A percentile compares a stretch with the other conserved stretches of the same genome.
Conservation (phyloP, 2,797 vertebrate species). For the Fundulus diaphanus region DNA sequence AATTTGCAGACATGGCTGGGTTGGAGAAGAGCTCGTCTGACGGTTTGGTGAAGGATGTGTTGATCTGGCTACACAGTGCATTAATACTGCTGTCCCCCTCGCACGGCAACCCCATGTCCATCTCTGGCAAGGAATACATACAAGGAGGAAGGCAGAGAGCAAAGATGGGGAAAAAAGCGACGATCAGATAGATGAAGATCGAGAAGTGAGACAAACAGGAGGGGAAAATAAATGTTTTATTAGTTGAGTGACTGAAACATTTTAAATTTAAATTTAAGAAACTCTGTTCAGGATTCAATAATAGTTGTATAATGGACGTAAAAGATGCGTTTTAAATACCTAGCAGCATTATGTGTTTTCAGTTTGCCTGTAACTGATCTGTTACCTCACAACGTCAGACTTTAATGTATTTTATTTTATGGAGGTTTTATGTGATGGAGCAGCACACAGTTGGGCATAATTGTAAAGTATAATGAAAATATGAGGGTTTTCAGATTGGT, state of each 20-base stretch:
- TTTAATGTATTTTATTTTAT: no score
- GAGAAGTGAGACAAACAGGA: not conserved
- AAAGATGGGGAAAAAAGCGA: not conserved
- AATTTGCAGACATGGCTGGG: constrained; percentile 62
- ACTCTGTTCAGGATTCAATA: constrained; percentile 26
- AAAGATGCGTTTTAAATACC: constrained; percentile 2
- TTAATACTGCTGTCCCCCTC: constrained; percentile 85
- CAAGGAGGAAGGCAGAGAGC: constrained; percentile 7
- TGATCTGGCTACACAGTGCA: constrained; percentile 89
- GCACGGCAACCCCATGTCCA: constrained; percentile 75
- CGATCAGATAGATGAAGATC: constrained; percentile 2
- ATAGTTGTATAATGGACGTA: constrained; percentile 2
- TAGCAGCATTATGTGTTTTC: not conserved
- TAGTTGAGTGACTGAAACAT: constrained; percentile 26
- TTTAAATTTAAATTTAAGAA: constrained; percentile 30
- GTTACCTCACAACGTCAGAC: no score
- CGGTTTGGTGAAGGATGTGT: constrained; percentile 84
- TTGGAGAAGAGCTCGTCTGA: constrained; percentile 81
- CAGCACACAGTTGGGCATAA: no score
- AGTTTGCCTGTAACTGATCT: not conserved
- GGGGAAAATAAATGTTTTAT: constrained; percentile 14
- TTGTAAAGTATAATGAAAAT: no score
- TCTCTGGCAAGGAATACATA: constrained; percentile 64
- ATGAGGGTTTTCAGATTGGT: no score
- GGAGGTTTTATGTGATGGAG: no score